A percentile compares a stretch with the other conserved stretches of the same genome.
Conservation (phyloP, 1,140 invertebrate genomes). For the Ceratina australensis region DNA sequence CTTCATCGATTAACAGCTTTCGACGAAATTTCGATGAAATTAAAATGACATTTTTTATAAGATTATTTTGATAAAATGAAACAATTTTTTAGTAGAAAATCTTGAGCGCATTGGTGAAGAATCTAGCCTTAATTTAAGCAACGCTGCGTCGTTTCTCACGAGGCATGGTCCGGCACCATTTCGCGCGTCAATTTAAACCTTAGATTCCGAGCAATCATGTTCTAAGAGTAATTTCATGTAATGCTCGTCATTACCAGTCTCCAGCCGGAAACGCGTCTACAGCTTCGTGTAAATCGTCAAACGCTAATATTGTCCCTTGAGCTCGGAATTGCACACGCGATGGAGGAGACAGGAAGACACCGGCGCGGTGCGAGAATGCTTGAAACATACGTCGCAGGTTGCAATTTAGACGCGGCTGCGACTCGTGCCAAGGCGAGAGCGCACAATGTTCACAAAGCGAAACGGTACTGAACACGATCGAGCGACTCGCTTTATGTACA, state of each 20-base stretch:
- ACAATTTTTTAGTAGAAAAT: too few relatives aligned
- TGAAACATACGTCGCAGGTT: not conserved
- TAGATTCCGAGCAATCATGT: slow-evolving; percentile 32
- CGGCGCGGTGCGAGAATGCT: not conserved
- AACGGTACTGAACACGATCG: not conserved
- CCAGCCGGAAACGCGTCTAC: slow-evolving; percentile 12
- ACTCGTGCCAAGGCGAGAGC: not conserved
- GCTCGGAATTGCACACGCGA: not conserved
- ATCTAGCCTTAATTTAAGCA: too few relatives aligned
- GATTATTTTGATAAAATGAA: too few relatives aligned
- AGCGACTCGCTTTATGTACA: not conserved
- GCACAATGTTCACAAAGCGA: not conserved
- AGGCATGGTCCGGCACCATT: not conserved
- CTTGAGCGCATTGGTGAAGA: too few relatives aligned
- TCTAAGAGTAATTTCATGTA: slow-evolving; percentile 30
- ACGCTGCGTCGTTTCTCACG: slow-evolving; percentile 21
- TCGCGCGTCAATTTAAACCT: slow-evolving; percentile 33
- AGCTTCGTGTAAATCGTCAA: slow-evolving; percentile 29
- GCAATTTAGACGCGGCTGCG: slow-evolving; percentile 7
- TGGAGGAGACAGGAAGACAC: not conserved
- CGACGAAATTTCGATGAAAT: too few relatives aligned
- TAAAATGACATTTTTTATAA: too few relatives aligned
- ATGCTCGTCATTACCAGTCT: slow-evolving; percentile 28
- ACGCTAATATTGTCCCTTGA: slow-evolving; percentile 41
- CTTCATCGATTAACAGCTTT: too few relatives aligned